Conservation (phyloP, 2,888 invertebrate genomes). For the Eristalinus aeneus region DNA sequence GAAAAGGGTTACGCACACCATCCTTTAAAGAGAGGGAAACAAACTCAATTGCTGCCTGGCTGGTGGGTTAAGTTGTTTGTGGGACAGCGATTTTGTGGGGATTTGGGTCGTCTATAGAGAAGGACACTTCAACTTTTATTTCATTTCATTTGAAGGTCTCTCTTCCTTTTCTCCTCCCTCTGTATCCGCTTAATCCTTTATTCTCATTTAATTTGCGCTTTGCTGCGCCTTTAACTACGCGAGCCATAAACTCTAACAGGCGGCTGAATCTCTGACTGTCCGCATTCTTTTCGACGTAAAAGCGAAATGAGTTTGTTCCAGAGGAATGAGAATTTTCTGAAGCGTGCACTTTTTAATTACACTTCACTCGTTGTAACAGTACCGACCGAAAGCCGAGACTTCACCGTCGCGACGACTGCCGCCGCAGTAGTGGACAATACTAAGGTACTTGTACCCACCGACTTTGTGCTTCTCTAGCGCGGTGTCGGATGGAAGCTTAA, state of each 20-base stretch:
- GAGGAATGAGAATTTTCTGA: conserved; percentile 28
- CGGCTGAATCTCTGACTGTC: conserved; percentile 38
- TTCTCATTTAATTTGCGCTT: conserved; percentile 42
- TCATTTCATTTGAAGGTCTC: conserved; percentile 42
- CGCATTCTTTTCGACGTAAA: conserved; percentile 32
- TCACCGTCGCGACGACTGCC: background rate
- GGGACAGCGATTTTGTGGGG: conserved; percentile 29
- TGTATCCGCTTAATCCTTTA: conserved; percentile 46
- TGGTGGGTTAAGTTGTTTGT: conserved; percentile 62
- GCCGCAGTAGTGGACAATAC: background rate
- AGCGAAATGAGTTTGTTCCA: conserved; percentile 38
- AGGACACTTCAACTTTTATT: conserved; percentile 45
- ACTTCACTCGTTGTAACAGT: conserved; percentile 28
- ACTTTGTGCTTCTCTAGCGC: background rate
- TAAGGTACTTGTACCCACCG: background rate
- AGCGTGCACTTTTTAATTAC: conserved; percentile 63
- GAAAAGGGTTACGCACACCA: conserved; percentile 32
- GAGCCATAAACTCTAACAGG: conserved; percentile 51
- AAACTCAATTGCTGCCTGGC: conserved; percentile 15
- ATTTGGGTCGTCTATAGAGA: conserved; percentile 51
- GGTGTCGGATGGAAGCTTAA: conserved; percentile 13
- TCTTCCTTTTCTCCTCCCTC: background rate
- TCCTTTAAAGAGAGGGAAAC: conserved; percentile 14
- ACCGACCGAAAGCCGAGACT: background rate
- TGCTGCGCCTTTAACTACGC: conserved; percentile 40